Evolutionary conservation across 2,888 invertebrate genomes (phyloP).

Genomic region (Drosophila kanekoi): DNA sequence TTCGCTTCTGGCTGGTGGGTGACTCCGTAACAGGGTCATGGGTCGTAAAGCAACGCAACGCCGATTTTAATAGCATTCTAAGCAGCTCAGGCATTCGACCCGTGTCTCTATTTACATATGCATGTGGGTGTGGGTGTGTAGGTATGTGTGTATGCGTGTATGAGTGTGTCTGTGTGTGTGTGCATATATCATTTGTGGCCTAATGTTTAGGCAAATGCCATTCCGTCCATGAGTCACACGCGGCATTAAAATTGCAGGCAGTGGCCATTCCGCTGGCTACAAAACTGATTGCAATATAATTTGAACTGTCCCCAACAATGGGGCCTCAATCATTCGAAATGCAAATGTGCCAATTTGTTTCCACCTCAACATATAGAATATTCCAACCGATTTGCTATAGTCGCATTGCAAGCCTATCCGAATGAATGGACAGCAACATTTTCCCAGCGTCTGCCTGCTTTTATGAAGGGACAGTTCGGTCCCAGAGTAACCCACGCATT

Average conservation of each 20-base stretch:
- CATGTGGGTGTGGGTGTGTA: constrained; percentile 10
- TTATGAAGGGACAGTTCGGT: constrained; percentile 18
- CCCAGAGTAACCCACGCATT: constrained; percentile 20
- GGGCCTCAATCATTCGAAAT: constrained; percentile 26
- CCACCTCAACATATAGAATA: neutral
- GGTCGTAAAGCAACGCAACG: constrained; percentile 38
- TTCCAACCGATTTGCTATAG: neutral
- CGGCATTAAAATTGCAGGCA: constrained; percentile 46
- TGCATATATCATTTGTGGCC: constrained; percentile 22
- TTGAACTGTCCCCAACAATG: constrained; percentile 57
- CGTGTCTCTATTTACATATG: constrained; percentile 37
- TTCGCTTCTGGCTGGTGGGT: constrained; percentile 2
- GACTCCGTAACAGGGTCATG: constrained; percentile 22
- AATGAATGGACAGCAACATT: constrained; percentile 15
- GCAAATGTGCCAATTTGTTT: constrained; percentile 31
- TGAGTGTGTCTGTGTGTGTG: constrained; percentile 6
- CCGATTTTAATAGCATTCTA: constrained; percentile 38
- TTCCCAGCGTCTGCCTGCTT: constrained; percentile 29
- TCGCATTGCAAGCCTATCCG: constrained; percentile 10
- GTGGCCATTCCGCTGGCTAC: constrained; percentile 22
- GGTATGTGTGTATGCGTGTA: neutral
- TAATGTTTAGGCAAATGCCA: constrained; percentile 18
- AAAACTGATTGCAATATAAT: constrained; percentile 68
- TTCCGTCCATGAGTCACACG: constrained; percentile 38
- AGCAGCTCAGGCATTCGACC: constrained; percentile 25